Evolutionary conservation across 2,113 vertebrate genomes (phyloP).

Genomic region (Odontophorus gujanensis): DNA sequence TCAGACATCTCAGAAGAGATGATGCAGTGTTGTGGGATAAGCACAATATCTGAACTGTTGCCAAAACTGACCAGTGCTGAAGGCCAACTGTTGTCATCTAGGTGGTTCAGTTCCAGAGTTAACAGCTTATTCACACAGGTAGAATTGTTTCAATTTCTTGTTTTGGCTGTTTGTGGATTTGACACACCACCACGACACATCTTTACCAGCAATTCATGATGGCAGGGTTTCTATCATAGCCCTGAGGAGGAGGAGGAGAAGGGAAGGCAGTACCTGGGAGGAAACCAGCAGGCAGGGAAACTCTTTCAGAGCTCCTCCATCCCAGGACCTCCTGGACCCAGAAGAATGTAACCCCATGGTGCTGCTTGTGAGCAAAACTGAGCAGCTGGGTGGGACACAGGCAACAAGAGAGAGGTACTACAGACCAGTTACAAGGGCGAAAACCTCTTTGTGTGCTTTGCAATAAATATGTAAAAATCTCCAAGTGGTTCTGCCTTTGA

Average conservation of each 20-base stretch:
- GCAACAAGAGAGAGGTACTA: neutral
- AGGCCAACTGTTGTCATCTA: neutral
- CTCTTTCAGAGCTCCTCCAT: neutral
- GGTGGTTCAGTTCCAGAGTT: neutral
- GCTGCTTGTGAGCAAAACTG: neutral
- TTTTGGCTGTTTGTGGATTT: neutral
- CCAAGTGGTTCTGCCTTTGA: neutral
- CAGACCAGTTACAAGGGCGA: neutral
- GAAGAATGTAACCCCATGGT: rapidly evolving
- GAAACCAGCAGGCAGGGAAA: neutral
- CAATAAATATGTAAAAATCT: neutral
- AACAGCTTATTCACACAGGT: neutral
- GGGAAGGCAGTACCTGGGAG: neutral
- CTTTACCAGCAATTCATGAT: neutral
- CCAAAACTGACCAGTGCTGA: neutral
- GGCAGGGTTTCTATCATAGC: neutral
- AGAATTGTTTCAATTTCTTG: neutral
- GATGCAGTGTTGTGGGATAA: neutral
- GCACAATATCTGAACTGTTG: neutral
- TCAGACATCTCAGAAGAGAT: neutral
- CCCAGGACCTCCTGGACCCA: neutral
- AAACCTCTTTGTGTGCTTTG: neutral
- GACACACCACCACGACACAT: neutral
- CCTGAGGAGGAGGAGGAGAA: neutral
- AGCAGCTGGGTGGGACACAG: neutral